Base-by-base conservation (phyloP, 2,888 invertebrate genomes). In the Gastrophysa polygoni region DNA sequence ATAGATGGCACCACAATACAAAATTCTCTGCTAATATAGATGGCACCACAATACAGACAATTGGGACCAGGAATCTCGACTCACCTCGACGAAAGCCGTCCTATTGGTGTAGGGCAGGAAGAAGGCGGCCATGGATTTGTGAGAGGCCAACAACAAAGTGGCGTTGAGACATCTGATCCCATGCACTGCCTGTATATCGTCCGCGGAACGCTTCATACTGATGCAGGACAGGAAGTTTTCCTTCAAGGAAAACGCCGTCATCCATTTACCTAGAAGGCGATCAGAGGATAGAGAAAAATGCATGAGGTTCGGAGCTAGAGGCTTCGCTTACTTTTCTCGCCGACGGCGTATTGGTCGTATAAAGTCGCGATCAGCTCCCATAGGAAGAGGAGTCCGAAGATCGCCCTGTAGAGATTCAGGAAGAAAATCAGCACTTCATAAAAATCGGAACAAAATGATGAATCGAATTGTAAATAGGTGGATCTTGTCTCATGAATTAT, bases 91-190 rank as follows among this genome's bases (percentile, higher is more conserved):
- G 87, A 88, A 88, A 67, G 82, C 81, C 0, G 89, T 89, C 66
- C 89, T 83, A 73, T 90, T 90, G 48, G 85, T 78, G 72, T 87
- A 90, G 1, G 89, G 88, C 73, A 86, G 83, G 71, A 88, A 90
- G 73, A 89, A 88, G 57, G 88, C 75, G 0, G 90, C 89, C 87
- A 90, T 87, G n/a, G 88, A 88, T 75, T 90, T 90, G 76, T 90
- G 90, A 0, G 89, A 85, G 3, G 87, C 72, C 7, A 90, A 75
- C 61, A 90, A 76, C 83, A 89, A 84, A 5, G 86, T 48, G 1
- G 89, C 89, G 72, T 89, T 90, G 5, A 89, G 71, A 61, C 86
- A 86, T 61, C 90, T 80, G 34, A 90, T 86, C 16, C 89, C 89
- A 76, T 90, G 90, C 0, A 90, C 84, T 0, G 86, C 83, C 54